Conservation (phyloP, 2,113 vertebrate genomes). For the Edolisoma coerulescens region DNA sequence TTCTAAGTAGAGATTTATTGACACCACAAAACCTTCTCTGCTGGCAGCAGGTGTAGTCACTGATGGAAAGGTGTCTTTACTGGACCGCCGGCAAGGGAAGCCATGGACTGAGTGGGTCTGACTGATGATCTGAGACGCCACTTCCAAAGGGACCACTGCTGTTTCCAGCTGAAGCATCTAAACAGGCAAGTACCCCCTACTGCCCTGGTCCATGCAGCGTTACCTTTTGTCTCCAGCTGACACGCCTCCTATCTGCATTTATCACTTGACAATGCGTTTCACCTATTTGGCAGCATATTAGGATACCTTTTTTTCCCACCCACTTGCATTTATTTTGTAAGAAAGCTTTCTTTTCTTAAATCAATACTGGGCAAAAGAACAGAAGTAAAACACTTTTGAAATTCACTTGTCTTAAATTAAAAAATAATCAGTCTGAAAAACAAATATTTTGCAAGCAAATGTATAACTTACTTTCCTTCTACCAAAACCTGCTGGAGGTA, state of each 20-base stretch:
- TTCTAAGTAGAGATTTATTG: not conserved
- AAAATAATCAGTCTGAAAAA: not conserved
- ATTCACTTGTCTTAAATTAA: not conserved
- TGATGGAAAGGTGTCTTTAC: not conserved
- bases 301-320: not conserved
- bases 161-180: not conserved
- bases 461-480: not conserved
- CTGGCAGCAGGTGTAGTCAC: not conserved
- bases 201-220: not conserved
- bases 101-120: not conserved
- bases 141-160: not conserved
- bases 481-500: not conserved
- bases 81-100: not conserved
- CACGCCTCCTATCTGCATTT: not conserved
- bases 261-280: not conserved
- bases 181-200: not conserved
- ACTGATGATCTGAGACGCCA: not conserved
- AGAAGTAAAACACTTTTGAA: not conserved
- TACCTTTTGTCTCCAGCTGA: not conserved
- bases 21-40: not conserved
- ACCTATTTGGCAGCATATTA: not conserved
- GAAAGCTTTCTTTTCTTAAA: not conserved
- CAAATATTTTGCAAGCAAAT: not conserved
- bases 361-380: not conserved
- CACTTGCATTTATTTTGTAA: not conserved